Percentiles rank a stretch among this genome's conserved stretches.
Evolutionary conservation across 2,113 vertebrate genomes (phyloP).

Genomic region (Gymnobelideus leadbeateri): DNA sequence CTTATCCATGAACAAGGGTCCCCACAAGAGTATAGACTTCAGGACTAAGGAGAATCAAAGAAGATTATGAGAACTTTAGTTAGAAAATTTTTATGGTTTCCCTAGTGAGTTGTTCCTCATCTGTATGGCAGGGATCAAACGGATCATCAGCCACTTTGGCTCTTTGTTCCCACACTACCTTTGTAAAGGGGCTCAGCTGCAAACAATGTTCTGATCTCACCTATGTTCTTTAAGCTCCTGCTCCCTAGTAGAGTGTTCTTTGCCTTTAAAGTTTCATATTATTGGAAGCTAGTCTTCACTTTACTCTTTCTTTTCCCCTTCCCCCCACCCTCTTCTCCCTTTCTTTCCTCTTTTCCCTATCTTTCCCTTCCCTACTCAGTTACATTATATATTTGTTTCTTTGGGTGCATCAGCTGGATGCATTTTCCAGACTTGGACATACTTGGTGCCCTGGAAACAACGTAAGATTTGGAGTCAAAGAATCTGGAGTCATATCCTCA

Average conservation of each 20-base stretch:
- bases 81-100: background rate
- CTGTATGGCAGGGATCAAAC: background rate
- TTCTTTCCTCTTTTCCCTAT: background rate
- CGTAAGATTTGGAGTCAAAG: background rate
- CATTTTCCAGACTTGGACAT: constrained; percentile 19
- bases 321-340: too few relatives aligned
- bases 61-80: background rate
- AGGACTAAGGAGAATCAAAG: background rate
- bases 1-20: background rate
- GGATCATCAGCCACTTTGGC: background rate
- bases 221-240: background rate
- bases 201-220: background rate
- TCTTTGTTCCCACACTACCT: too few relatives aligned
- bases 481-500: background rate
- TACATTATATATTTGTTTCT: constrained; percentile 43
- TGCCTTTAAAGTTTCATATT: background rate
- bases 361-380: background rate
- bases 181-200: background rate
- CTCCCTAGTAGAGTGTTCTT: background rate
- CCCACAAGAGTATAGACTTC: background rate
- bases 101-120: background rate
- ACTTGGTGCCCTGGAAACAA: background rate
- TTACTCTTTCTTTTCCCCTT: background rate
- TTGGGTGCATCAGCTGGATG: constrained; percentile 48
- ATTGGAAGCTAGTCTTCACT: background rate